A percentile compares a stretch with the other conserved stretches of the same genome.
These are phyloP conservation scores for Lydus trimaculatus DNA, from an alignment of 2,888 invertebrate species.

Conservation along the genomic window DNA sequence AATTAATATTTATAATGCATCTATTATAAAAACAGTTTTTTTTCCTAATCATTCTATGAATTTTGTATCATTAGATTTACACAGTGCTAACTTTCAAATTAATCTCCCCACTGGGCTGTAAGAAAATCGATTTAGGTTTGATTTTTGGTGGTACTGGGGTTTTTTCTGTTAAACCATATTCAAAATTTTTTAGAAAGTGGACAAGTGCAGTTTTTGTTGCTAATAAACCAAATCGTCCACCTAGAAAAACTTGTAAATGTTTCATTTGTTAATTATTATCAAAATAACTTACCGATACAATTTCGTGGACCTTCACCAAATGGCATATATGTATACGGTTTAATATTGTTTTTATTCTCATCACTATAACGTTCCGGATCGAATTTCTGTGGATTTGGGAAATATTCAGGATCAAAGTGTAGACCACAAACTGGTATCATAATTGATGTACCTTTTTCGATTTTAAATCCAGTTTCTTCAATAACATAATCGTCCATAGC, in stretches of 20 bases:
- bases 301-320: conserved; percentile 56
- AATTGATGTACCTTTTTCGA: conserved; percentile 58
- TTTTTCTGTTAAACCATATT: conserved; percentile 44
- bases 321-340: conserved; percentile 43
- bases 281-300: conserved; percentile 51
- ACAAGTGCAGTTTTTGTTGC: conserved; percentile 52
- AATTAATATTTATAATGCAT: too few relatives aligned
- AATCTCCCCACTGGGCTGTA: conserved; percentile 48
- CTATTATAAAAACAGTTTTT: too few relatives aligned
- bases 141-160: conserved; percentile 48
- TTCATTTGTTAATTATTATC: background rate
- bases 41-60: too few relatives aligned
- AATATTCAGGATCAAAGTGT: conserved; percentile 56
- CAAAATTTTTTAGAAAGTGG: conserved; percentile 48
- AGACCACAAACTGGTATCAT: conserved; percentile 54
- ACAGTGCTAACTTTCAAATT: conserved; percentile 42
- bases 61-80: too few relatives aligned
- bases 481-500: conserved; percentile 52
- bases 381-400: conserved; percentile 58
- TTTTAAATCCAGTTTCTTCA: conserved; percentile 53
- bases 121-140: conserved; percentile 50
- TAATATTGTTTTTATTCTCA: conserved; percentile 45
- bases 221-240: conserved; percentile 54
- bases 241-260: conserved; percentile 34
- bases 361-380: conserved; percentile 59